Base-by-base conservation (phyloP, 1,140 invertebrate genomes). In the Heliconius eleuchia region DNA sequence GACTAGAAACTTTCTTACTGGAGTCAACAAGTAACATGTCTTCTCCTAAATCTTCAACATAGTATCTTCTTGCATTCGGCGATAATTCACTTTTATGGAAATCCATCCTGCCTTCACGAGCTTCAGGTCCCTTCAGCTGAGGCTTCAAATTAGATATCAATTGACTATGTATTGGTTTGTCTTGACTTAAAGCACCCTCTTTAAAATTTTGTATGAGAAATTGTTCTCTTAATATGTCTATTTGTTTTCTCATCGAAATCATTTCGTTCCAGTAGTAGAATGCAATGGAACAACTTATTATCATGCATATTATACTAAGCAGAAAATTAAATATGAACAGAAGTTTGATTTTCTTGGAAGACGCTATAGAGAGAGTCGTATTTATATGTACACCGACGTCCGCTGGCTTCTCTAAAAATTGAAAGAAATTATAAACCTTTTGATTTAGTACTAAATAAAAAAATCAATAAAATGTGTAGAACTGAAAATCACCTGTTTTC, bases 301-400 rank as follows among this genome's bases (percentile, higher is more conserved):
- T 82, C 86, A 94, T 90, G 85, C 91, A 92, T 60, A 91, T 85
- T 23, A 92, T 83, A 82, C 91, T 92, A 70, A 94, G 84, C 79
- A 94, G 85, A 86, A 94, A 92, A 84, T 92, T 94, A 73, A 94
- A 82, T 76, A 93, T 82, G 83, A 94, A 91, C 78, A 94, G 82
- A 75, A 93, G 85, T 83, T 89, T 94, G 81, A 94, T 92, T 91
- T 94, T 94, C 91, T 92, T 94, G 85, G 91, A 94, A 90, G 92
- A 94, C 90, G 91, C 91, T 85, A 94, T 90, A 50, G 91, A 90
- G 79, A 94, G 87, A 34, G 91, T 94, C 46, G 91, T 94, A 82
- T 94, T 93, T 83, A 94, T 92, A 79, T 94, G 92, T 37, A 94
- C 88, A 77, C 91, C 92, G 77, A 93, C 89, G 83, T 94, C 91